Conservation (phyloP, 30 jellyfish, hydroid and myxozoan genomes). For the Catostylus mosaicus region DNA sequence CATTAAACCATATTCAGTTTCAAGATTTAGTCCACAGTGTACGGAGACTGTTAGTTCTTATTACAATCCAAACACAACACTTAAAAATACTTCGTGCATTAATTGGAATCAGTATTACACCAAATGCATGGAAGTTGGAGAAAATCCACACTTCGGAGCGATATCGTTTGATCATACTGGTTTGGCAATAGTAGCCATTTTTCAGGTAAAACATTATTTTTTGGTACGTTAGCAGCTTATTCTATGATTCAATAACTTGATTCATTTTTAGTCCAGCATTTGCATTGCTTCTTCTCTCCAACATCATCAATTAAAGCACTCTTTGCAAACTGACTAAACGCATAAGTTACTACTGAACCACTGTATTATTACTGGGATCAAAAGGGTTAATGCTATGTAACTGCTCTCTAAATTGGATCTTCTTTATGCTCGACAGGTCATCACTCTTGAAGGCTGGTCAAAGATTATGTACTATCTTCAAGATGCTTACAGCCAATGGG, state of each 20-base stretch:
- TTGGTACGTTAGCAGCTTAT: too few relatives aligned
- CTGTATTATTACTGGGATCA: too few relatives aligned
- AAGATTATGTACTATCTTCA: constrained; percentile 92
- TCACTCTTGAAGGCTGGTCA: constrained; percentile 98
- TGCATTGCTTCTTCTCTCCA: too few relatives aligned
- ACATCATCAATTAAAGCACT: too few relatives aligned
- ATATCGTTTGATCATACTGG: constrained; percentile 91
- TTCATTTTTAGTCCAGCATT: too few relatives aligned
- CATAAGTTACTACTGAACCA: too few relatives aligned
- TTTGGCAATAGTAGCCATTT: constrained; percentile 90
- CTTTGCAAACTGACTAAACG: too few relatives aligned
- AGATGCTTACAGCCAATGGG: constrained; percentile 98
- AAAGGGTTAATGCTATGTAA: too few relatives aligned
- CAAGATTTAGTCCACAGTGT: constrained; percentile 49
- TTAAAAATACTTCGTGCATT: constrained; percentile 67
- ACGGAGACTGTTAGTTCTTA: constrained; percentile 18
- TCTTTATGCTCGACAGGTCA: constrained; percentile 55
- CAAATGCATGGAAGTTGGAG: constrained; percentile 74
- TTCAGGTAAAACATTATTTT: too few relatives aligned
- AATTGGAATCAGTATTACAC: constrained; percentile 89
- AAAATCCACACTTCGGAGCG: constrained; percentile 87
- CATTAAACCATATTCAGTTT: constrained; percentile 51
- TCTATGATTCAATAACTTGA: too few relatives aligned
- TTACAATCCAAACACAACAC: constrained; percentile 24
- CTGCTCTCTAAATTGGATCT: not conserved